phyloP scores from a whole-genome alignment of 1,140 invertebrate species.

The Globodera rostochiensis region DNA sequence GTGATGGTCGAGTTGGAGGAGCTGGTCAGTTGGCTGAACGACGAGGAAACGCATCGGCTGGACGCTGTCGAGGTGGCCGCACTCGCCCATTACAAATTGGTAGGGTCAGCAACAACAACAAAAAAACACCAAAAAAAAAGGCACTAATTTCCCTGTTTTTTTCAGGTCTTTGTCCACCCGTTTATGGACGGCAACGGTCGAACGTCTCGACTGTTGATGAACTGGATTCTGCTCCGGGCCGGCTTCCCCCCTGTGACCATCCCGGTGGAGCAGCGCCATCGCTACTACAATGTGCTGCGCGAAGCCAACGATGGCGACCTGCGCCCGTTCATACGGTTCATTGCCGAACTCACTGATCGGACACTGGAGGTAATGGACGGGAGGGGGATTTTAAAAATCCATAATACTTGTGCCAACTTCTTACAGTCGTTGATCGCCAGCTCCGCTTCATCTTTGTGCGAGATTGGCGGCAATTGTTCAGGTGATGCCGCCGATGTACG shows the following conservation, averaged over 20 bases:
- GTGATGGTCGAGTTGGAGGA: slow-evolving; percentile 83
- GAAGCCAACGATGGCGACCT: slow-evolving; percentile 88
- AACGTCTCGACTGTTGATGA: slow-evolving; percentile 91
- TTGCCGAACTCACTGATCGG: slow-evolving; percentile 71
- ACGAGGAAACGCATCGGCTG: slow-evolving; percentile 78
- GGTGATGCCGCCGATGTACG: too few relatives aligned
- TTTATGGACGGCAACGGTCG: slow-evolving; percentile 78
- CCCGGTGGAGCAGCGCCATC: slow-evolving; percentile 80
- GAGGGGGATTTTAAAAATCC: neutral
- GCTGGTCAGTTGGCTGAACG: slow-evolving; percentile 84
- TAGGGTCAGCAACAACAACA: slow-evolving; percentile 64
- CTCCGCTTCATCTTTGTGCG: neutral
- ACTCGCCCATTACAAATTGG: slow-evolving; percentile 91
- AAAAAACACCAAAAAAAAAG: too few relatives aligned
- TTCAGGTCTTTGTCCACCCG: slow-evolving; percentile 64
- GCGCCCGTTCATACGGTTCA: slow-evolving; percentile 88
- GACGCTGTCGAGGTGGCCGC: slow-evolving; percentile 90
- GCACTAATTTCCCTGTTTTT: neutral
- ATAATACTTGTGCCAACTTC: slow-evolving; percentile 1
- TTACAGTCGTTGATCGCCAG: slow-evolving; percentile 1
- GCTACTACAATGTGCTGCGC: slow-evolving; percentile 81
- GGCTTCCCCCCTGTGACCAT: slow-evolving; percentile 95
- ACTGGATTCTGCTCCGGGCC: slow-evolving; percentile 93
- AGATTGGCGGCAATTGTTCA: neutral
- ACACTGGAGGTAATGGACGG: slow-evolving; percentile 47